phyloP scores from a whole-genome alignment of 2,113 vertebrate species.

The Bagarius yarrelli region DNA sequence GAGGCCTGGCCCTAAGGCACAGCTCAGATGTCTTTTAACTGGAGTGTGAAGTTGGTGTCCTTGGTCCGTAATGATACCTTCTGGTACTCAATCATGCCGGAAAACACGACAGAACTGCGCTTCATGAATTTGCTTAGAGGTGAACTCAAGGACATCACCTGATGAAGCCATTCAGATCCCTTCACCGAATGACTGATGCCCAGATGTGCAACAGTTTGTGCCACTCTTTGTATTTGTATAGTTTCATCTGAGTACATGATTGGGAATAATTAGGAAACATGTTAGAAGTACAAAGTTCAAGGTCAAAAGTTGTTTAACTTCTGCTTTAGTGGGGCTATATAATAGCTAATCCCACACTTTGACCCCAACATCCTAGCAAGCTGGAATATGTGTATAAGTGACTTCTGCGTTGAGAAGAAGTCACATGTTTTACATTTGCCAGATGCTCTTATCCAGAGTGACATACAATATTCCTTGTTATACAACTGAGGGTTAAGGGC shows the following conservation, averaged over 20 bases:
- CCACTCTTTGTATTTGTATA: constrained; percentile 2
- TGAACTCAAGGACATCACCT: constrained; percentile 40
- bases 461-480: too few relatives aligned
- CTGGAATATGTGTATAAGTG: too few relatives aligned
- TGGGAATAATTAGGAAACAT: background rate
- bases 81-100: constrained; percentile 22
- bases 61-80: constrained; percentile 27
- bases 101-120: constrained; percentile 1
- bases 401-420: too few relatives aligned
- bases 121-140: constrained; percentile 48
- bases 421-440: too few relatives aligned
- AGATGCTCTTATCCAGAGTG: too few relatives aligned
- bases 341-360: too few relatives aligned
- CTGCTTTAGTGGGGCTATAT: too few relatives aligned
- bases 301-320: too few relatives aligned
- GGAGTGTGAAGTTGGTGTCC: constrained; percentile 28
- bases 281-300: background rate
- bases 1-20: constrained; percentile 15
- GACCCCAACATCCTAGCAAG: too few relatives aligned
- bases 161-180: constrained; percentile 30
- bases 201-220: background rate
- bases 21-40: constrained; percentile 29
- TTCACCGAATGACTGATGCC: constrained; percentile 16
- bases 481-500: too few relatives aligned
- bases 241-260: background rate